A percentile compares a stretch with the other conserved stretches of the same genome.
These are phyloP conservation scores for Automeris io DNA, from an alignment of 2,888 invertebrate genomes.

Conservation along the genomic window DNA sequence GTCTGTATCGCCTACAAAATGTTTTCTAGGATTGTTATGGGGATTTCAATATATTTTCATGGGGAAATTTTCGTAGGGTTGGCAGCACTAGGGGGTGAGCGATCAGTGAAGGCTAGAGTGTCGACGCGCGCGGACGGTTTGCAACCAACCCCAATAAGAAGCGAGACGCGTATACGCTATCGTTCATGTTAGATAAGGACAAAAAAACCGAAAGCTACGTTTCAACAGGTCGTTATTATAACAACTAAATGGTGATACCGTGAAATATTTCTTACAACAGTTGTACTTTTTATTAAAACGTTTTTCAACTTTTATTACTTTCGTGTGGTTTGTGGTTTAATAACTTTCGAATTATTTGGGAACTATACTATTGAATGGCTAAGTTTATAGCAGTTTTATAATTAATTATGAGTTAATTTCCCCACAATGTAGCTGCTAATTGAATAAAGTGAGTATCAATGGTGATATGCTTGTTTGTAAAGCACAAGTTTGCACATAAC, in stretches of 20 bases:
- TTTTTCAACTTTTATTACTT: slow-evolving; percentile 46
- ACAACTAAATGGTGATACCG: slow-evolving; percentile 66
- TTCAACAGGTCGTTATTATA: slow-evolving; percentile 75
- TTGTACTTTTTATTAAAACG: slow-evolving; percentile 46
- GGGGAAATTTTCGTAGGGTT: too few relatives aligned
- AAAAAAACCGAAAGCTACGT: slow-evolving; percentile 37
- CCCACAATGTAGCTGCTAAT: too few relatives aligned
- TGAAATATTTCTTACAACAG: slow-evolving; percentile 58
- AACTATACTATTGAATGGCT: slow-evolving; percentile 22
- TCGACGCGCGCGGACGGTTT: slow-evolving; percentile 61
- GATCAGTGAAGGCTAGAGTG: slow-evolving; percentile 61
- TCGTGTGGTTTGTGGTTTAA: slow-evolving; percentile 24
- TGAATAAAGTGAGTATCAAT: too few relatives aligned
- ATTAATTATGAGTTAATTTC: too few relatives aligned
- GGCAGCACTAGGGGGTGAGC: too few relatives aligned
- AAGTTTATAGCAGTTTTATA: too few relatives aligned
- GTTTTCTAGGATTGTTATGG: too few relatives aligned
- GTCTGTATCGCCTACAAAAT: too few relatives aligned
- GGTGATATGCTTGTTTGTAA: too few relatives aligned
- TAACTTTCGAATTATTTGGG: slow-evolving; percentile 17
- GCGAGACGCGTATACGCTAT: slow-evolving; percentile 46
- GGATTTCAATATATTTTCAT: too few relatives aligned
- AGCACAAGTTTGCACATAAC: too few relatives aligned
- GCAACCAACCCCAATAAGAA: slow-evolving; percentile 31
- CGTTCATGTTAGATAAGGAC: slow-evolving; percentile 47